Conservation (phyloP, 2,113 vertebrate species). For the Neomonachus schauinslandi region DNA sequence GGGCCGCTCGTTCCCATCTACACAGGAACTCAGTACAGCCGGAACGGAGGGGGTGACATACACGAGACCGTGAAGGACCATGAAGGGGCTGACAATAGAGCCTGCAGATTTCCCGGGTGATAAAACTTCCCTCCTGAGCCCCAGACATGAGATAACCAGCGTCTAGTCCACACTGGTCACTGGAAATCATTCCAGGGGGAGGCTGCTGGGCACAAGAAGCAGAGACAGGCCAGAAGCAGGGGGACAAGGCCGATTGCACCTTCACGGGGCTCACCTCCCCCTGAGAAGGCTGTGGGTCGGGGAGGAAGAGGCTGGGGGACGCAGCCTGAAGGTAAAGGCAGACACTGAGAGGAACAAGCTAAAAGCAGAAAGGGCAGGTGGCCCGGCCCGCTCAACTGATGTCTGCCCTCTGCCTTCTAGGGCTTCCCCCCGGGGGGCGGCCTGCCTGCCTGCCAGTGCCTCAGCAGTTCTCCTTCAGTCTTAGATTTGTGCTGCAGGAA, state of each 20-base stretch:
- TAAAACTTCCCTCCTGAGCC: background rate
- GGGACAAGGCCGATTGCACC: fast-evolving
- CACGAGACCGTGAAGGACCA: background rate
- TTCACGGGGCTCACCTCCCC: background rate
- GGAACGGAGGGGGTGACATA: too few relatives aligned
- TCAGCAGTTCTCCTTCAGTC: background rate
- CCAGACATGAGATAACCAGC: fast-evolving
- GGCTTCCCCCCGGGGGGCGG: background rate
- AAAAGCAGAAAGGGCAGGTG: background rate
- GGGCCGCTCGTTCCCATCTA: background rate
- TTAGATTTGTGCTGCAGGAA: background rate
- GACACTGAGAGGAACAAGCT: background rate
- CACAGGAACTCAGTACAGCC: background rate
- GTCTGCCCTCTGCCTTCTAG: conserved; percentile 55
- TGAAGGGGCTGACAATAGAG: background rate
- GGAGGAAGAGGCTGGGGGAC: background rate
- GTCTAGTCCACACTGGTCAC: background rate
- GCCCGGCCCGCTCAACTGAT: background rate
- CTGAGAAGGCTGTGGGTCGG: background rate
- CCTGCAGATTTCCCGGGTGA: background rate
- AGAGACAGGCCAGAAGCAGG: background rate
- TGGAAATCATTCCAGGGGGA: background rate
- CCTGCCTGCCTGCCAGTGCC: background rate
- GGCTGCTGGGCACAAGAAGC: background rate
- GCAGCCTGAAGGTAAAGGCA: background rate